phyloP scores from a whole-genome alignment of 2,888 invertebrate species.

The Oscheius sp. region DNA sequence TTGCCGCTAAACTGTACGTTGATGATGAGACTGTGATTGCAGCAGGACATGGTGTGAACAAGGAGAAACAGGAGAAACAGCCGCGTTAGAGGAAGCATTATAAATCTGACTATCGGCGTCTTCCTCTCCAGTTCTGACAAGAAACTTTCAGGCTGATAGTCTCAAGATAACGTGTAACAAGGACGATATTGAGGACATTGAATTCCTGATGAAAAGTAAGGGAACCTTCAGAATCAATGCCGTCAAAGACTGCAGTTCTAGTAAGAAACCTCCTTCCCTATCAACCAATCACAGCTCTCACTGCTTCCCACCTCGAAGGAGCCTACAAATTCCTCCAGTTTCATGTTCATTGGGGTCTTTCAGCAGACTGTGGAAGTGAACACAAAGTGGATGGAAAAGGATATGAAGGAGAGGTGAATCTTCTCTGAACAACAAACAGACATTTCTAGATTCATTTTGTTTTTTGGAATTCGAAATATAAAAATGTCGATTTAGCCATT shows the following conservation, averaged over 20 bases:
- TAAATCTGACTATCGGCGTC: too few relatives aligned
- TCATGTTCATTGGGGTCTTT: conserved; percentile 66
- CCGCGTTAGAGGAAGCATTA: too few relatives aligned
- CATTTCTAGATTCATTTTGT: conserved; percentile 63
- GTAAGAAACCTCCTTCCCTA: not conserved
- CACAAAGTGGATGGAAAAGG: conserved; percentile 61
- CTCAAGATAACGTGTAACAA: conserved; percentile 53
- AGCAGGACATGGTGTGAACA: too few relatives aligned
- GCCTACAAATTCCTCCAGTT: conserved; percentile 61
- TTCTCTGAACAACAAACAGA: not conserved
- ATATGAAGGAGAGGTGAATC: conserved; percentile 52
- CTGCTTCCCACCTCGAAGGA: conserved; percentile 43
- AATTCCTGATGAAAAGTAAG: conserved; percentile 44
- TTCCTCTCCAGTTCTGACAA: too few relatives aligned
- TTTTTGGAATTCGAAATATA: conserved; percentile 64
- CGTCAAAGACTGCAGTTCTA: conserved; percentile 40
- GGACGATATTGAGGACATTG: conserved; percentile 53
- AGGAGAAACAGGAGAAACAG: too few relatives aligned
- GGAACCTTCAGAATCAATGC: conserved; percentile 43
- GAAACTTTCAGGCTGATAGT: conserved; percentile 43
- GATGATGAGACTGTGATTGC: not conserved
- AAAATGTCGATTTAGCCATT: conserved; percentile 55
- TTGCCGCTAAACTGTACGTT: too few relatives aligned
- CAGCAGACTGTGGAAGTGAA: conserved; percentile 62
- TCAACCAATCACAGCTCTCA: conserved; percentile 35